Base-by-base conservation (phyloP, 2,797 vertebrate species). In the Furcifer pardalis region DNA sequence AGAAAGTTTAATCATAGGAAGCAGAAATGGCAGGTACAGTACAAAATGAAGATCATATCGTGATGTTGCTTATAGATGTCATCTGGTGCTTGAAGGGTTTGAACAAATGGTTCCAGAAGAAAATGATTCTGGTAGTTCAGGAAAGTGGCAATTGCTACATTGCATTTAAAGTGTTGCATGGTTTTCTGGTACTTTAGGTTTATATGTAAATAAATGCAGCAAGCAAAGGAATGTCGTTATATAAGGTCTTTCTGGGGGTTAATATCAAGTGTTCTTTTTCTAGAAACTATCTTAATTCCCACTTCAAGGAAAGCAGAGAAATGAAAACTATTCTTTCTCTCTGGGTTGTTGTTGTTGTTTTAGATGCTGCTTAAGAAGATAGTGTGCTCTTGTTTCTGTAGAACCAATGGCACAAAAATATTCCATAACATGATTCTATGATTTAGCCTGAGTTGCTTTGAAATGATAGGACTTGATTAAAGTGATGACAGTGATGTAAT, bases 161-260 rank as follows among this genome's bases (percentile, higher is more conserved):
- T 56, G 17, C 9, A 52, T 81, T 71, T 72, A 40, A 9, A 59
- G 40, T 60, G 37, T 68, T 13, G 42, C 15, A 0, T 74, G 44
- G 72, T 81, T 72, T 73, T 23, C 30, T 27, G 32, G 6, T 65
- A 32, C 46, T 27, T 21, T 59, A 42, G 8, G 7, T 59, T 56
- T 56, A 4, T 66, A 3, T 79, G 19, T 60, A 42, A 65, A 44
- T 75, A 7, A 25, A 65, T 9, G 7, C 44, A 56, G 13, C 46
- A 49, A 32, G 13, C 4, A 8, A 42, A 65, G 4, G 19, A 44
- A 84, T 7, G 66, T 62, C 84, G 27, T 4, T 40, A 79, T 52
- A 37, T 4, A 17, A 37, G 37, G 13, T 19, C 76, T 60, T 86
- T 85, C 32, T 81, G 66, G 63, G 35, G 83, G 9, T 81, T 86